Base-by-base conservation (phyloP, 2,113 vertebrate genomes). In the Antechinus stuartii region DNA sequence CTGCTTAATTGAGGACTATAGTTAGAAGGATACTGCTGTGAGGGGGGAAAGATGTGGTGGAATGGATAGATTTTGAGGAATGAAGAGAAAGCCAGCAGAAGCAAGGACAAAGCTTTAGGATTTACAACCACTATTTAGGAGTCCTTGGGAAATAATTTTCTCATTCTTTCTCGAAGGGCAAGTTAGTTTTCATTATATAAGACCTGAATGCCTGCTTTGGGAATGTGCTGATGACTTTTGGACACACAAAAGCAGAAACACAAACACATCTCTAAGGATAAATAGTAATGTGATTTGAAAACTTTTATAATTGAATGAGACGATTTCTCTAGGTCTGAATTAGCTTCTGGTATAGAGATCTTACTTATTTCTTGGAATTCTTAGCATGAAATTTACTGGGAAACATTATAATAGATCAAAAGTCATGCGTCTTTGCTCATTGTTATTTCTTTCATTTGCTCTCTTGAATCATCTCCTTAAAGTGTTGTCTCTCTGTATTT, bases 311-410 rank as follows among this genome's bases (percentile, higher is more conserved):
- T 96, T 54, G 95, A 90, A 76, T 95, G 93, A 57, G 90, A 94
- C 92, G 95, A 76, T 35, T 22, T 12, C 16, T 92, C 95, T 97
- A 96, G 90, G 95, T 96, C 90, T 46, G 95, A 96, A 96, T 95
- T 95, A 96, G 97, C 90, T 96, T 97, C 90, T 26, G 93, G 91
- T 94, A 92, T 92, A 93, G 14, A 24, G 91, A 95, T 93, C 95
- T 96, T 96, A 92, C 92, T 91, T 95, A 11, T 97, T 96, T 91
- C 92, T 89, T 91, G 94, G 46, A 30, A 97, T 84, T 42, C 47
- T 94, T 96, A 94, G 95, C 96, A 93, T 61, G 93, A 96, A 97
- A 98, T 92, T 96, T 94, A 50, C n/a, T 94, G 96, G 92, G 55
- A 96, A 91, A 56, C 3, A 35, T 42, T 4, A 5, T 46, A 54